These are phyloP conservation scores for Leptothorax acervorum DNA, from an alignment of 2,888 invertebrate species.

Conservation along the genomic window DNA sequence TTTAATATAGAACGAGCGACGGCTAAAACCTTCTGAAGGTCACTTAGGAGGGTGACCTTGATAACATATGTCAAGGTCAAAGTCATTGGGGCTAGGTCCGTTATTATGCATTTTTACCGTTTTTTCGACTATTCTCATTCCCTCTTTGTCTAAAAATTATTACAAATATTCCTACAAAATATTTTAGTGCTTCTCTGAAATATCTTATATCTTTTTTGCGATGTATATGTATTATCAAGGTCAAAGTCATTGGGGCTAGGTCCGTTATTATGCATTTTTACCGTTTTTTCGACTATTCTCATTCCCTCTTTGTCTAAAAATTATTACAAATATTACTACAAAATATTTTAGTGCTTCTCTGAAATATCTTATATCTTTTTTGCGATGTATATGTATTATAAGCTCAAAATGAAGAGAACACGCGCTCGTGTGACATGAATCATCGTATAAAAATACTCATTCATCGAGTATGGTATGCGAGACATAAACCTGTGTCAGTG, in stretches of 20 bases:
- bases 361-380: background rate
- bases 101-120: too few relatives aligned
- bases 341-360: background rate
- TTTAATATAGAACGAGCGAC: too few relatives aligned
- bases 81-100: too few relatives aligned
- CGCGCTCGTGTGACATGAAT: background rate
- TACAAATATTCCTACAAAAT: background rate
- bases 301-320: background rate
- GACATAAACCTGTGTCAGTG: background rate
- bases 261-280: too few relatives aligned
- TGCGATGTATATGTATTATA: background rate
- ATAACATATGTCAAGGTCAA: too few relatives aligned
- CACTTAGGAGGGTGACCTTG: too few relatives aligned
- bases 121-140: too few relatives aligned
- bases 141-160: too few relatives aligned
- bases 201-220: background rate
- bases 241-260: too few relatives aligned
- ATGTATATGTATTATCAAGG: background rate
- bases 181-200: background rate
- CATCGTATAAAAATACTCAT: constrained; percentile 37
- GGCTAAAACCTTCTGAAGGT: too few relatives aligned
- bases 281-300: too few relatives aligned
- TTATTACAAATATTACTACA: background rate
- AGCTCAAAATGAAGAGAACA: background rate
- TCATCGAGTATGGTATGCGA: background rate